A percentile compares a stretch with the other conserved stretches of the same genome.
phyloP scores from a whole-genome alignment of 2,797 vertebrate species.

The Lophotriccus pileatus region DNA sequence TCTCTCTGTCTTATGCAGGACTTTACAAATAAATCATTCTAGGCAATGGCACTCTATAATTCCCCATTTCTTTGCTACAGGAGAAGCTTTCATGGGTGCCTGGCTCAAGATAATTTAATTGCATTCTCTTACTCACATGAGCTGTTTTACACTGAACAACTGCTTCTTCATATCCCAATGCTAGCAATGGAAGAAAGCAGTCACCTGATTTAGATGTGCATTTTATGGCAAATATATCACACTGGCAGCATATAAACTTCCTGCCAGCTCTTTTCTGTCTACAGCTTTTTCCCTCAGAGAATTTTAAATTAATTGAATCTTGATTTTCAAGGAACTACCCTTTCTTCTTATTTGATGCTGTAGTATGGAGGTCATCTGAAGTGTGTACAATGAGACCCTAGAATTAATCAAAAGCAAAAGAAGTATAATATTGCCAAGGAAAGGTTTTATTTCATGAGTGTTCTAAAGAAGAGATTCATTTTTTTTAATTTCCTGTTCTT shows the following conservation, averaged over 20 bases:
- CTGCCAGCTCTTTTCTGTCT: background rate
- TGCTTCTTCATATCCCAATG: background rate
- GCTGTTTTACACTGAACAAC: constrained; percentile 17
- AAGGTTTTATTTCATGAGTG: background rate
- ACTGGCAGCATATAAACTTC: background rate
- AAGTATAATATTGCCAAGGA: background rate
- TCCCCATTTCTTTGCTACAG: background rate
- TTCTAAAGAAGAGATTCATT: background rate
- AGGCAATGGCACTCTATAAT: background rate
- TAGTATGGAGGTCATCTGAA: background rate
- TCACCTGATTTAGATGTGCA: constrained; percentile 1
- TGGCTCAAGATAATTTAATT: constrained; percentile 47
- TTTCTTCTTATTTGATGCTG: background rate
- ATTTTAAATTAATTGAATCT: background rate
- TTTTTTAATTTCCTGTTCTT: background rate
- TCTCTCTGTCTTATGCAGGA: background rate
- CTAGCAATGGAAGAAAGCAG: background rate
- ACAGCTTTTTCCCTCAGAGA: background rate
- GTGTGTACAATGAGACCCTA: background rate
- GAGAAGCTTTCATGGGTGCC: constrained; percentile 32
- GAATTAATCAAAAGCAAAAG: background rate
- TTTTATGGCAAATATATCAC: background rate
- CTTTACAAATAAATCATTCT: background rate
- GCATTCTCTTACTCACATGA: constrained; percentile 29
- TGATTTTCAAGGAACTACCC: background rate